Evolutionary conservation across 2,888 invertebrate genomes (phyloP), one percentile per base, ranked within the genome.

Genomic region (Drosophila demipolita): DNA sequence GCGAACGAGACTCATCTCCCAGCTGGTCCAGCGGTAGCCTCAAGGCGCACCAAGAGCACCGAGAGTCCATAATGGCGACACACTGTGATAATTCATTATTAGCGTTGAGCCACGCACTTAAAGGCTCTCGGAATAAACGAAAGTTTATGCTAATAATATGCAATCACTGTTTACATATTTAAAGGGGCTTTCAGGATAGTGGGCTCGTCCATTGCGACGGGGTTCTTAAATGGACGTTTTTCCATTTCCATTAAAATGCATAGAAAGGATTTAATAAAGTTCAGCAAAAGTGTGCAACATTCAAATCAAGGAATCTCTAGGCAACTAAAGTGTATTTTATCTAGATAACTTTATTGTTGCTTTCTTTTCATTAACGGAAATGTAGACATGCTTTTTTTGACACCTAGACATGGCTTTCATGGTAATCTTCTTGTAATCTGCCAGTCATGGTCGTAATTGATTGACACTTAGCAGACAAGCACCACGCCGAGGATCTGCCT

Each of bases 71-170:
- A 20, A 26, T 15, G 38, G 45, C 29, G 49, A 48, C 38, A 45
- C 48, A 38, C 64, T 20, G 53, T 62, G 69, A 78, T 67, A 81
- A 78, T 74, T 68, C 62, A 78, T 74, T 63, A 65, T 40, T 33
- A 62, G 45, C 17, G 61, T 35, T 26, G 58, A 40, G 49, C 57
- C 32, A n/a, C 23, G 66, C 58, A 55, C 57, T 60, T 20, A 42
- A 66, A 52, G 36, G 40, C 54, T 33, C 33, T 42, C 26, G 4
- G 26, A 60, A 52, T 55, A 52, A 59, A 60, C 53, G 57, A 63
- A 61, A 63, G 60, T 75, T 66, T 75, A 78, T 67, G 83, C 72
- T 69, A 81, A 86, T 69, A 81, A 86, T 81, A 80, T 69, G 53
- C 53, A 69, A 55, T 55, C 69, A 53, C 54, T 38, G 61, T 71